Evolutionary conservation across 2,888 invertebrate genomes (phyloP).

Genomic region (Rhingia rostrata): DNA sequence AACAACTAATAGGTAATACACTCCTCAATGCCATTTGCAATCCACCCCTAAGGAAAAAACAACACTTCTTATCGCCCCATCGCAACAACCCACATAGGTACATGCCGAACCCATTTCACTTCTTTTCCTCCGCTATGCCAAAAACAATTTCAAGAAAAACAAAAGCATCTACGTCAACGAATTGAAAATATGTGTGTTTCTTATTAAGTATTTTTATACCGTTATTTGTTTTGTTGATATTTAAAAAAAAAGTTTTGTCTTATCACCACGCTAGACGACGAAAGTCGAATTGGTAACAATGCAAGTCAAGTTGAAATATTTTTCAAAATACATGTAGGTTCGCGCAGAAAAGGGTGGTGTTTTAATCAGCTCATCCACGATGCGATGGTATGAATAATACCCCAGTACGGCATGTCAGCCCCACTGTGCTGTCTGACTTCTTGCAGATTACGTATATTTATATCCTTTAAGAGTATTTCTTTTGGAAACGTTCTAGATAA

Average conservation of each 20-base stretch:
- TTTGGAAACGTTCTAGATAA: slow-evolving; percentile 50
- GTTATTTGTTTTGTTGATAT: too few species aligned
- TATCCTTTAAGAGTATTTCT: slow-evolving; percentile 61
- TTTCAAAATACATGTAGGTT: neutral
- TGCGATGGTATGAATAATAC: slow-evolving; percentile 28
- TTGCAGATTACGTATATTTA: slow-evolving; percentile 39
- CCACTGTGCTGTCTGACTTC: slow-evolving; percentile 11
- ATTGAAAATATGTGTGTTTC: neutral
- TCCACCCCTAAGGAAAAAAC: slow-evolving; percentile 11
- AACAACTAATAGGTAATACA: slow-evolving; percentile 1
- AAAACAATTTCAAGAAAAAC: slow-evolving; percentile 33
- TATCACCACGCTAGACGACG: slow-evolving; percentile 9
- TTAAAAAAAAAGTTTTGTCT: neutral
- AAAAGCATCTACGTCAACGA: slow-evolving; percentile 40
- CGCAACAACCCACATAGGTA: slow-evolving; percentile 12
- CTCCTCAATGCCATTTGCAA: slow-evolving; percentile 33
- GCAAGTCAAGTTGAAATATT: slow-evolving; percentile 1
- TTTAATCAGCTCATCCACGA: slow-evolving; percentile 45
- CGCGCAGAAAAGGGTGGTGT: slow-evolving; percentile 18
- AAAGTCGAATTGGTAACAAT: slow-evolving; percentile 12
- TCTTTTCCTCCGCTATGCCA: slow-evolving; percentile 3
- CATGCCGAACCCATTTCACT: neutral
- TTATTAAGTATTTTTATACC: too few species aligned
- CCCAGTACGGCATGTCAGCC: neutral
- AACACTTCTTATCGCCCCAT: slow-evolving; percentile 26